Base-by-base conservation (phyloP, 2,113 vertebrate genomes). In the Symphodus melops region DNA sequence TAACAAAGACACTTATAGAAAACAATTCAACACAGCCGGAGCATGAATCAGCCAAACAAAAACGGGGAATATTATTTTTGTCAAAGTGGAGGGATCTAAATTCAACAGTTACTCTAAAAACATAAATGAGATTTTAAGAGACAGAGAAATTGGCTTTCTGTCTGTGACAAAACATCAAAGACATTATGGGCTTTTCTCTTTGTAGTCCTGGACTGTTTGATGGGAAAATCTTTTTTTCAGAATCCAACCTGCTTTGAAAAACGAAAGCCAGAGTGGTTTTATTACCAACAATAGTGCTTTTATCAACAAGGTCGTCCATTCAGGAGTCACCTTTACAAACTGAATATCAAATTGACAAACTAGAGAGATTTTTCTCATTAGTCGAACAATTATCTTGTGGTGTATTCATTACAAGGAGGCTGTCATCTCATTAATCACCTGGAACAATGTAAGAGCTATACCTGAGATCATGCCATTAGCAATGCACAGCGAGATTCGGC, bases 361-460 rank as follows among this genome's bases (percentile, higher is more conserved):
- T 85, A 36, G 61, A 87, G 84, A 89, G 82, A 88, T 88, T 84
- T 88, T 91, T 89, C 88, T 88, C 88, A 90, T 92, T 92, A 93
- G 91, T 85, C 85, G 79, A 75, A 90, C 87, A 92, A 90, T 92
- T 90, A 92, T 79, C 83, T 82, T 72, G 70, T 78, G 84, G 72
- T 88, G 86, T 88, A 85, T 92, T 90, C 91, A 89, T 91, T 91
- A 90, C 72, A 37, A 59, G 66, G 77, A 37, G 73, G 56, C 78
- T 87, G 86, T 86, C 86, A 83, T 79, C 77, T 90, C 88, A 90
- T 93, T 92, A 89, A 92, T 92, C 92, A 91, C 79, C 68, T 46
- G 9, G 72, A 90, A 84, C 88, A 80, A 84, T 82, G 79, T 68
- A 59, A 72, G 77, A 84, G 79, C 57, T 72, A 21, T 80, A 86